Base-by-base conservation (phyloP, 2,888 invertebrate genomes). In the Ametastegia equiseti region DNA sequence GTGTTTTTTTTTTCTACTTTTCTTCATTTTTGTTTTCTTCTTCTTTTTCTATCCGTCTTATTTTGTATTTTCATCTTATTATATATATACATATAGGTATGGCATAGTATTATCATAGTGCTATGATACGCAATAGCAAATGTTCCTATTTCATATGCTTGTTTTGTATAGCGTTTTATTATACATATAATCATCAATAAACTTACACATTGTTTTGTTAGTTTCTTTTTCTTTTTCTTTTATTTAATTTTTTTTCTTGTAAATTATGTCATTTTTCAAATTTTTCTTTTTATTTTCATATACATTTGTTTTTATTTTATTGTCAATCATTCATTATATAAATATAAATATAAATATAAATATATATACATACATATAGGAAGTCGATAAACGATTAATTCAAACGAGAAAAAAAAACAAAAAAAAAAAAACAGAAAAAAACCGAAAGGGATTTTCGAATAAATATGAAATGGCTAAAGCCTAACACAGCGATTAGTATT, bases 101-200 rank as follows among this genome's bases (percentile, higher is more conserved):
- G 30, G 50, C n/a, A 50, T 50, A 84, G 85, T 85, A 84, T 84
- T 83, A 87, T 85, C 85, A 86, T 86, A 87, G 86, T 85, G 86
- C 86, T 86, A 86, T 86, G 84, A 86, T 88, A 87, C 84, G 87
- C 87, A 87, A 87, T 88, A 88, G 88, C 87, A 86, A n/a, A 87
- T 89, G 88, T 89, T 89, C 88, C 88, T 87, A 89, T 87, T 86
- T 87, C 47, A 36, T 60, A 65, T 39, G 77, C 39, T 77, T 77
- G 13, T 50, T 45, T n/a, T 73, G 47, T 47, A 27, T 73, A 73
- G 45, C 50, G 1, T 45, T 47, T 47, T 73, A 4, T 30, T 65
- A 33, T 33, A 65, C 33, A 65, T 9, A 9, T 30, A 30, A 67
- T 67, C 11, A 67, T 69, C 54, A 69, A 69, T 69, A 69, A 63